These are phyloP conservation scores for Heliocidaris tuberculata DNA, from an alignment of 35 echinoderm and acorn worm genomes.

Conservation along the genomic window DNA sequence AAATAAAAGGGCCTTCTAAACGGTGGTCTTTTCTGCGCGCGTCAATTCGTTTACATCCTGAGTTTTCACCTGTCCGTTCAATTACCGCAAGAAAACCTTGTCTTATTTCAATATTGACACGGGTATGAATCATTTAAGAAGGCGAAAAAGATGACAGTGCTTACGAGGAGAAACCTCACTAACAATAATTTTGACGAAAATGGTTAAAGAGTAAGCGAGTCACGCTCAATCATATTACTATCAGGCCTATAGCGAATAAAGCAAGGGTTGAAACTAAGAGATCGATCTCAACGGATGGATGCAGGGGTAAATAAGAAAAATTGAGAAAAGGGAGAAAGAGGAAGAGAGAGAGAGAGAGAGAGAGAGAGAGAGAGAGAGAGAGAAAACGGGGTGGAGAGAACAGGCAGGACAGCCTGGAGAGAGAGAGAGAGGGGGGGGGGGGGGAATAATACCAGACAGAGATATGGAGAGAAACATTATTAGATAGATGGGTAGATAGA, in stretches of 20 bases:
- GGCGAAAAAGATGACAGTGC: no score
- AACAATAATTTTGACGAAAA: no score
- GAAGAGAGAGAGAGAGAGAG: not conserved
- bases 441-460: no score
- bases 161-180: no score
- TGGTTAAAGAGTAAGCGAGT: no score
- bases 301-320: no score
- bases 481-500: no score
- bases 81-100: conserved; percentile 18
- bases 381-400: conserved; percentile 8
- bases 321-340: not conserved
- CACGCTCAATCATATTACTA: no score
- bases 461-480: not conserved
- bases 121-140: conserved; percentile 32
- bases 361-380: not conserved
- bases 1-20: conserved; percentile 26
- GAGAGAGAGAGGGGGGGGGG: not conserved
- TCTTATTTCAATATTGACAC: conserved; percentile 51
- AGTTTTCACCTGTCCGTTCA: conserved; percentile 41
- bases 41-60: conserved; percentile 30
- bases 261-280: no score
- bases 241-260: no score
- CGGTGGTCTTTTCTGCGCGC: not conserved
- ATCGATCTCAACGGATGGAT: no score
- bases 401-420: not conserved